Base-by-base conservation (phyloP, 2,888 invertebrate genomes). In the Heliconius sara region DNA sequence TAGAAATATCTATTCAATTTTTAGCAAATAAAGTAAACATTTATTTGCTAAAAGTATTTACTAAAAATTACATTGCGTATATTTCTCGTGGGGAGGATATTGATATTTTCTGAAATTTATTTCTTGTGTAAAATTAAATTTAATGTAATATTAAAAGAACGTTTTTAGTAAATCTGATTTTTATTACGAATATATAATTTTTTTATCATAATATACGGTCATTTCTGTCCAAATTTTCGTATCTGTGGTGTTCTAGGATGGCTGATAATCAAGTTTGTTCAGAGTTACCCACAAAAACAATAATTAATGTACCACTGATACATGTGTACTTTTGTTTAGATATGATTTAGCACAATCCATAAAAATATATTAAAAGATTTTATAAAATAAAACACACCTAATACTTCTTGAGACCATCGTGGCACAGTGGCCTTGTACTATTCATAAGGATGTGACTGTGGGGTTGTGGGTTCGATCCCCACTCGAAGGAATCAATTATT, bases 281-380 rank as follows among this genome's bases (percentile, higher is more conserved):
- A 87, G 88, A 88, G 88, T 87, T 87, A 83, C 83, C 84, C 85
- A 86, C 92, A 91, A 92, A 91, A 92, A 91, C 88, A 88, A 89
- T 89, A 88, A 89, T 89, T 87, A 86, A 87, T 87, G 85, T 85
- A 82, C 83, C 83, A 80, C 82, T 81, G 80, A 30, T 60, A 30
- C 66, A 60, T 47, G 19, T 68, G 68, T 68, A 5, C 19, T 13
- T 27, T 63, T 74, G 66, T 47, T 72, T 67, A 43, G 16, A n/a
- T n/a, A 9, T 57, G 9, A 22, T 57, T 57, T 57, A 16, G 9
- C 22, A 57, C 10, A 57, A 3, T 60, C 12, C n/a, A 60, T n/a
- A 60, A 60, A 22, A 60, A 60, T 3, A 7, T 10, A n/a, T n/a
- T 10, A 60, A 60, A n/a, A 16, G 0, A 12, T 60, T 60, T 60